These are phyloP conservation scores for Drosophila neotestacea DNA, from an alignment of 2,888 invertebrate species.

Conservation along the genomic window DNA sequence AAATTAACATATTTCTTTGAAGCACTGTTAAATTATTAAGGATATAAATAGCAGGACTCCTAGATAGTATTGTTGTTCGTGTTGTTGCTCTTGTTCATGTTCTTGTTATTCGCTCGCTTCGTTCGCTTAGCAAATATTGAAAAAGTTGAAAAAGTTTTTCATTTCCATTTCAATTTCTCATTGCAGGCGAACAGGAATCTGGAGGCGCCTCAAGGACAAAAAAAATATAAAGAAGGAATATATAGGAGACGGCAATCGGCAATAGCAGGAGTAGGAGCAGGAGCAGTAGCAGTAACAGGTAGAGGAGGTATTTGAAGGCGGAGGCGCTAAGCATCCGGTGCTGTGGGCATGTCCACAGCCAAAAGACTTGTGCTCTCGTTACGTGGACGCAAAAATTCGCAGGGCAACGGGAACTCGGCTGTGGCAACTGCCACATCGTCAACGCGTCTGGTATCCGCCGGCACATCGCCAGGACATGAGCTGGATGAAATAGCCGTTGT, in stretches of 20 bases:
- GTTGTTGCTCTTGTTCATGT: too few relatives aligned
- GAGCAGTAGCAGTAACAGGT: neutral
- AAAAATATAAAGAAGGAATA: neutral
- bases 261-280: conserved; percentile 7
- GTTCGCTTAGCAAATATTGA: conserved; percentile 58
- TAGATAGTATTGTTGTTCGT: conserved; percentile 10
- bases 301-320: neutral
- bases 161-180: conserved; percentile 62
- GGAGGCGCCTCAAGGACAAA: conserved; percentile 20
- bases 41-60: conserved; percentile 61
- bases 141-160: conserved; percentile 67
- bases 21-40: conserved; percentile 76
- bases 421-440: conserved; percentile 84
- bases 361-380: conserved; percentile 88
- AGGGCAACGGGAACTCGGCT: conserved; percentile 84
- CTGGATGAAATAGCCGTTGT: conserved; percentile 90
- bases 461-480: conserved; percentile 86
- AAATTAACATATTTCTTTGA: conserved; percentile 78
- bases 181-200: conserved; percentile 69
- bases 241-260: too few relatives aligned
- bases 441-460: conserved; percentile 86
- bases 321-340: conserved; percentile 51
- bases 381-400: conserved; percentile 87
- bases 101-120: conserved; percentile 17
- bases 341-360: conserved; percentile 87